Base-by-base conservation (phyloP, 2,888 invertebrate genomes). In the Agrotis puta region DNA sequence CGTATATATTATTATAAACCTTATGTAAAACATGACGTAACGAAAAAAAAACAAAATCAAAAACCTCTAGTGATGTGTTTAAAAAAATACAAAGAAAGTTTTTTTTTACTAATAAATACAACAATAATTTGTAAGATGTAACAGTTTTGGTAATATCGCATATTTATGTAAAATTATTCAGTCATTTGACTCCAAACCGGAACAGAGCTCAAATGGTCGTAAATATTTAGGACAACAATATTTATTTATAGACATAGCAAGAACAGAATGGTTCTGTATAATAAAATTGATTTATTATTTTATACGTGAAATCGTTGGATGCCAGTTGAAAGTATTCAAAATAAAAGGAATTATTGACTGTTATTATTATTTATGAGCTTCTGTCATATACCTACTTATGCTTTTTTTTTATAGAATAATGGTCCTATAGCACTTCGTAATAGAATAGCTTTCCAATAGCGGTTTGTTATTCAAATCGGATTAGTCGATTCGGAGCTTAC, bases 151-250 rank as follows among this genome's bases (percentile, higher is more conserved):
- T 67, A 70, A 71, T 71, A 79, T 76, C 16, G 63, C 56, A 54
- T 76, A 78, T 84, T 80, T 84, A 86, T 87, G 80, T 65, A 70
- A 86, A 87, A 64, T 64, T 76, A 75, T 71, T 62, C 65, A 39
- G 70, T 76, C 70, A 77, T 65, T 58, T 77, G 79, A 70, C 76
- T 73, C 62, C 47, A 33, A 75, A 74, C 78, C 80, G 80, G 75
- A 79, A 78, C 79, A 65, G 59, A n/a, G 24, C 16, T 63, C 27
- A 70, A 65, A 61, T 27, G 22, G 51, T 57, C 18, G 66, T 79
- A 75, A 72, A 68, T 68, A 64, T 62, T 22, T 74, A 48, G 20
- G 47, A 79, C 51, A 51, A 2, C 20, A 0, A 20, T 56, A 7
- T 56, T 0, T 58, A 58, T 58, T 74, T 61, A 47, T 61, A 61